phyloP scores from a whole-genome alignment of 2,797 vertebrate species.

The Tapirus indicus region DNA sequence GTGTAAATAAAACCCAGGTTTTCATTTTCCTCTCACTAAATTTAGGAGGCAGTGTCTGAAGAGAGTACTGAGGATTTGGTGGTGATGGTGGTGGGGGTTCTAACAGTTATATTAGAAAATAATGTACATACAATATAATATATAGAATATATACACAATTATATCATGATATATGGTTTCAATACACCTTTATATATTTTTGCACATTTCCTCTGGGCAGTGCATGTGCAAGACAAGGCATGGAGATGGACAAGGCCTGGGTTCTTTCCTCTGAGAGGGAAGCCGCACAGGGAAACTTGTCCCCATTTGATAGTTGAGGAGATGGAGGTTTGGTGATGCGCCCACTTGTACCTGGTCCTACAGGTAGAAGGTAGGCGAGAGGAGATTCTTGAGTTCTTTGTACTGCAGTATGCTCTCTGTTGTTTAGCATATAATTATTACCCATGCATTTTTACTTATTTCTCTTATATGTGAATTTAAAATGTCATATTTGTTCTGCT shows the following conservation, averaged over 20 bases:
- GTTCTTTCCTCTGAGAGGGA: not conserved
- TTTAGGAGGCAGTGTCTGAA: not conserved
- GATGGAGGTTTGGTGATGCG: not conserved
- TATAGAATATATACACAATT: rapidly evolving
- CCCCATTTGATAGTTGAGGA: not conserved
- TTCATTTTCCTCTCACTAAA: not conserved
- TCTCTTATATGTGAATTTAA: conserved; percentile 74
- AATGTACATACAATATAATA: not conserved
- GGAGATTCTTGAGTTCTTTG: not conserved
- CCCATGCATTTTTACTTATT: conserved; percentile 69
- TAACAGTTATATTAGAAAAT: not conserved
- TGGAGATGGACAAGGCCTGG: not conserved
- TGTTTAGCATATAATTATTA: conserved; percentile 59
- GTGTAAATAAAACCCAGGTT: not conserved
- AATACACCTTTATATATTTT: not conserved
- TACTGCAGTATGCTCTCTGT: not conserved
- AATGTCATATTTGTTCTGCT: conserved; percentile 83
- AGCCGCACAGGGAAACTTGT: rapidly evolving
- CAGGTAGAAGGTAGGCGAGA: not conserved
- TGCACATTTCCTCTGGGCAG: not conserved
- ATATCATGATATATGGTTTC: not conserved
- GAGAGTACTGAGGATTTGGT: not conserved
- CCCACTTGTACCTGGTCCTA: not conserved
- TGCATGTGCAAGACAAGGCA: not conserved
- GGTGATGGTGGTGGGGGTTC: not conserved